phyloP scores from a whole-genome alignment of 2,113 vertebrate genomes.

The Menidia beryllina region DNA sequence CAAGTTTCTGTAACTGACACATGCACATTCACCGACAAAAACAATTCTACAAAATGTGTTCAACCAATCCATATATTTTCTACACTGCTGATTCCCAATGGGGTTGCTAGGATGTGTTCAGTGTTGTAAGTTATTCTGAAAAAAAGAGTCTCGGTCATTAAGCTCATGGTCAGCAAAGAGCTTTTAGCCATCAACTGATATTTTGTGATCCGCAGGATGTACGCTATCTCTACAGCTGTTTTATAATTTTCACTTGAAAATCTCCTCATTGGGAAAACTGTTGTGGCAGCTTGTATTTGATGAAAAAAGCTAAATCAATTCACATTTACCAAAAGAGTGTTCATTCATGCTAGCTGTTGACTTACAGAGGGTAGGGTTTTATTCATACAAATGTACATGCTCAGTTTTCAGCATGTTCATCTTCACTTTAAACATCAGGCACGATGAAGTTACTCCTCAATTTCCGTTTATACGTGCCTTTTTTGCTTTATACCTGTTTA shows the following conservation, averaged over 20 bases:
- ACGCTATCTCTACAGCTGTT: conserved; percentile 41
- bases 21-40: too few relatives aligned
- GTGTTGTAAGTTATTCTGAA: conserved; percentile 31
- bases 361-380: conserved; percentile 9
- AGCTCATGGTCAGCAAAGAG: conserved; percentile 9
- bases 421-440: background rate
- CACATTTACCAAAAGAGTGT: conserved; percentile 41
- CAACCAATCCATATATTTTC: too few relatives aligned
- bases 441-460: too few relatives aligned
- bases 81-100: too few relatives aligned
- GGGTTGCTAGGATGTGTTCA: too few relatives aligned
- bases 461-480: conserved; percentile 31
- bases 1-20: background rate
- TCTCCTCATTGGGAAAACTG: too few relatives aligned
- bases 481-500: conserved; percentile 6
- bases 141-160: conserved; percentile 11
- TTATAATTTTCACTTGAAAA: conserved; percentile 51
- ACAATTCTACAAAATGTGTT: too few relatives aligned
- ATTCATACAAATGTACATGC: too few relatives aligned
- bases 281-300: conserved; percentile 27
- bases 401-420: background rate
- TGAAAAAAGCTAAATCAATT: conserved; percentile 50
- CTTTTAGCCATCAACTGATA: conserved; percentile 37
- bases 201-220: conserved; percentile 17
- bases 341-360: conserved; percentile 25